These are phyloP conservation scores for Physeter macrocephalus DNA, from an alignment of 2,113 vertebrate species.

Conservation along the genomic window DNA sequence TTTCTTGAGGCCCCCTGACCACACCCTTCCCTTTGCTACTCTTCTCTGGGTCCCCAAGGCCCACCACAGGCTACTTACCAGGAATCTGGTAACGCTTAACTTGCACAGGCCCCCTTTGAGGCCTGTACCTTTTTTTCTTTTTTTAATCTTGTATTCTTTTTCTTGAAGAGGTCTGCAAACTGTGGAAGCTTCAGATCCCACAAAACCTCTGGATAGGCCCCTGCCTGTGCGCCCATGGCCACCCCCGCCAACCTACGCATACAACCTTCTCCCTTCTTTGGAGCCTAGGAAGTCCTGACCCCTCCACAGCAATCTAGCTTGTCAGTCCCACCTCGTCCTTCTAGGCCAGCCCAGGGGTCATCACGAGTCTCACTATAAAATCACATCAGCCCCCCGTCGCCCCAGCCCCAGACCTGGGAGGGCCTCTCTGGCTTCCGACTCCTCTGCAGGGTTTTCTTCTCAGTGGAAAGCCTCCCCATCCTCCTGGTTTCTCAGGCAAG, in stretches of 20 bases:
- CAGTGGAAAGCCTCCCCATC: background rate
- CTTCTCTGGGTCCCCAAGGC: background rate
- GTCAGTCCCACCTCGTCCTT: background rate
- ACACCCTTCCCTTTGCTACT: background rate
- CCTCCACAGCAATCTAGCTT: background rate
- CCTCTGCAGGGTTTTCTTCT: background rate
- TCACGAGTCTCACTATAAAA: background rate
- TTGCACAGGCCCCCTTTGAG: background rate
- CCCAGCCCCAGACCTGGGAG: background rate
- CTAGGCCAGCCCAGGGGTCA: background rate
- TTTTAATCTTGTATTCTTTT: background rate
- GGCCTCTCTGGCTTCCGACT: background rate
- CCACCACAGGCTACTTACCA: background rate
- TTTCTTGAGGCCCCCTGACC: background rate
- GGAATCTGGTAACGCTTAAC: background rate
- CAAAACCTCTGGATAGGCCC: background rate
- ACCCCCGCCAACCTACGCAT: background rate
- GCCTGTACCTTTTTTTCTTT: background rate
- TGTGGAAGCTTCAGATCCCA: background rate
- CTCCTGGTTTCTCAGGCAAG: background rate
- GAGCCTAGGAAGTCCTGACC: background rate
- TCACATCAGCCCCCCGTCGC: background rate
- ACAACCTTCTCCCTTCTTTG: background rate
- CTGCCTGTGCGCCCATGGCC: background rate
- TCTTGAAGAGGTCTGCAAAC: background rate